phyloP scores from a whole-genome alignment of 2,888 invertebrate species.

The Orthosia cruda region DNA sequence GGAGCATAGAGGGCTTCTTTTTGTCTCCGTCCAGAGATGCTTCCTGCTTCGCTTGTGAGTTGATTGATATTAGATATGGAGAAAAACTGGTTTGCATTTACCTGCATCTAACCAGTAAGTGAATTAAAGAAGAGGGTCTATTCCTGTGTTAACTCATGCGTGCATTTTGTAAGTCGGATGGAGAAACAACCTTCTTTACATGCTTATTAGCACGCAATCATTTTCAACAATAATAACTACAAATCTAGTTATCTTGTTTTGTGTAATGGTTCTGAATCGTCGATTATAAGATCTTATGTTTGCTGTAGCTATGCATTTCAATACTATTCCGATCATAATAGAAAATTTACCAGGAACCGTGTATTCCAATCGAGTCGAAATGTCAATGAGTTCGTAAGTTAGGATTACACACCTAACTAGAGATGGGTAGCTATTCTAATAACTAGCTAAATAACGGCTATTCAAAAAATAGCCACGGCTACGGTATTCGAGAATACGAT shows the following conservation, averaged over 20 bases:
- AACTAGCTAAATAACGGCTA: too few relatives aligned
- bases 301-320: slow-evolving; percentile 15
- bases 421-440: too few relatives aligned
- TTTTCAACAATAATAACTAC: slow-evolving; percentile 1
- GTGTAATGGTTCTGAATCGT: not conserved
- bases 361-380: slow-evolving; percentile 11
- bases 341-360: not conserved
- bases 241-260: slow-evolving; percentile 6
- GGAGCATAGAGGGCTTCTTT: slow-evolving; percentile 69
- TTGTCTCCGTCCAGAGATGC: slow-evolving; percentile 71
- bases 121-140: slow-evolving; percentile 71
- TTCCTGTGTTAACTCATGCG: slow-evolving; percentile 65
- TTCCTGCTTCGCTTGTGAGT: slow-evolving; percentile 78
- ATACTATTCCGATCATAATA: slow-evolving; percentile 2
- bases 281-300: not conserved
- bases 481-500: too few relatives aligned
- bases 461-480: too few relatives aligned
- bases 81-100: slow-evolving; percentile 75
- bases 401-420: slow-evolving; percentile 39
- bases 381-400: slow-evolving; percentile 22
- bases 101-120: slow-evolving; percentile 72
- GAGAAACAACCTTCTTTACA: not conserved
- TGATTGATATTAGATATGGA: slow-evolving; percentile 78
- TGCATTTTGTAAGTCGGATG: slow-evolving; percentile 26
- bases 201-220: slow-evolving; percentile 5